Percentiles rank a stretch among this genome's conserved stretches.
phyloP scores from a whole-genome alignment of 1,140 invertebrate species.

The Leptonema lineaticorne region DNA sequence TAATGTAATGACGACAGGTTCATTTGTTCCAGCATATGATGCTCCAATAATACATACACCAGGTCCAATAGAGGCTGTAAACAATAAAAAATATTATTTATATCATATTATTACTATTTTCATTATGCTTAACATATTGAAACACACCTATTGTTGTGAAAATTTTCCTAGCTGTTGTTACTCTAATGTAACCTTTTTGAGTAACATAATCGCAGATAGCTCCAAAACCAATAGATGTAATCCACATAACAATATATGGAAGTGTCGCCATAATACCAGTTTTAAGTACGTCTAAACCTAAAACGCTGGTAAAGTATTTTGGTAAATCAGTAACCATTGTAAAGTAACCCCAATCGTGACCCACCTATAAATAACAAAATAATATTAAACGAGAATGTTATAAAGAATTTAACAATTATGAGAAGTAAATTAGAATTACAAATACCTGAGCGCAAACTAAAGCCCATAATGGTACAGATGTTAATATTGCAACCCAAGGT shows the following conservation, averaged over 20 bases:
- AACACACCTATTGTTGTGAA: constrained; percentile 62
- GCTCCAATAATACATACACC: constrained; percentile 61
- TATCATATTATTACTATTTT: neutral
- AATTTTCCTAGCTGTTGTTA: constrained; percentile 62
- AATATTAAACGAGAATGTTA: neutral
- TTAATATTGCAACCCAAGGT: constrained; percentile 73
- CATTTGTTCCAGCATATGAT: constrained; percentile 60
- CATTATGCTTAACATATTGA: neutral
- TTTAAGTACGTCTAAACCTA: constrained; percentile 73
- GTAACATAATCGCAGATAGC: constrained; percentile 63
- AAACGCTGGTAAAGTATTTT: constrained; percentile 78
- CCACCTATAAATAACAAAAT: constrained; percentile 54
- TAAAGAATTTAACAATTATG: too few species aligned
- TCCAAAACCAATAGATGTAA: constrained; percentile 59
- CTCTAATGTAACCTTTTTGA: constrained; percentile 54
- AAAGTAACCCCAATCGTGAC: constrained; percentile 84
- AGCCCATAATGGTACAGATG: constrained; percentile 74
- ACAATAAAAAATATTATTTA: constrained; percentile 34
- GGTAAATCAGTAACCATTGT: constrained; percentile 84
- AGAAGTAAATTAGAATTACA: neutral
- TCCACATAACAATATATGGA: constrained; percentile 66
- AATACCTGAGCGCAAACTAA: constrained; percentile 63
- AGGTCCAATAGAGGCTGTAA: constrained; percentile 57
- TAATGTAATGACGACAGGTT: constrained; percentile 55
- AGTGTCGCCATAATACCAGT: constrained; percentile 63